Percentiles rank a stretch among this genome's conserved stretches.
phyloP scores from a whole-genome alignment of 1,140 invertebrate genomes.

The Trichonephila clavipes region DNA sequence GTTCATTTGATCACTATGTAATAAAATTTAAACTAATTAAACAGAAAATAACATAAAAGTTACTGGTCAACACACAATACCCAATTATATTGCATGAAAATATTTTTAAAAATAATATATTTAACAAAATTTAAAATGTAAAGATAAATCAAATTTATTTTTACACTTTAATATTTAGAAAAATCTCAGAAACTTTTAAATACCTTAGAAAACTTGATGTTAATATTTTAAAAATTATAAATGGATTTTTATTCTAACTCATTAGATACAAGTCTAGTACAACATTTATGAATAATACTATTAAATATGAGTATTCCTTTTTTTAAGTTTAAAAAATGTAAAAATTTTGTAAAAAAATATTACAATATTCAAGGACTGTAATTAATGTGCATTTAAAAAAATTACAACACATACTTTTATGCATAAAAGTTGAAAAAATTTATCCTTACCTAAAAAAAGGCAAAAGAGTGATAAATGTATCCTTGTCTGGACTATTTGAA shows the following conservation, averaged over 20 bases:
- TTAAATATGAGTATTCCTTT: too few relatives aligned
- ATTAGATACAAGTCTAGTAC: neutral
- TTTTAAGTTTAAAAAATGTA: too few relatives aligned
- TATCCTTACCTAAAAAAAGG: slow-evolving; percentile 89
- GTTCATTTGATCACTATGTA: slow-evolving; percentile 53
- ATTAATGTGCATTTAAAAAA: too few relatives aligned
- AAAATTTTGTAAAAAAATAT: too few relatives aligned
- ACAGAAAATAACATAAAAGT: too few relatives aligned
- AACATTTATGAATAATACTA: too few relatives aligned
- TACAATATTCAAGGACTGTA: too few relatives aligned
- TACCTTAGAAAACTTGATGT: neutral
- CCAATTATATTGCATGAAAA: neutral
- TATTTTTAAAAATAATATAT: neutral
- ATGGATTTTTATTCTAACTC: neutral
- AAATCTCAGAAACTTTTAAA: neutral
- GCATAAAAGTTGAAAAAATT: neutral
- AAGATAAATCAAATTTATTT: too few relatives aligned
- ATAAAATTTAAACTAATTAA: neutral
- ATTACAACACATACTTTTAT: too few relatives aligned
- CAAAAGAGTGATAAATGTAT: slow-evolving; percentile 86
- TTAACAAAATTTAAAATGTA: too few relatives aligned
- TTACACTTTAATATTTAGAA: neutral
- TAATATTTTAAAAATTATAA: neutral
- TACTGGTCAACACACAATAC: neutral
- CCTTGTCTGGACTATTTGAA: slow-evolving; percentile 85